Conservation (phyloP, 2,888 invertebrate species). For the Synergus japonicus region DNA sequence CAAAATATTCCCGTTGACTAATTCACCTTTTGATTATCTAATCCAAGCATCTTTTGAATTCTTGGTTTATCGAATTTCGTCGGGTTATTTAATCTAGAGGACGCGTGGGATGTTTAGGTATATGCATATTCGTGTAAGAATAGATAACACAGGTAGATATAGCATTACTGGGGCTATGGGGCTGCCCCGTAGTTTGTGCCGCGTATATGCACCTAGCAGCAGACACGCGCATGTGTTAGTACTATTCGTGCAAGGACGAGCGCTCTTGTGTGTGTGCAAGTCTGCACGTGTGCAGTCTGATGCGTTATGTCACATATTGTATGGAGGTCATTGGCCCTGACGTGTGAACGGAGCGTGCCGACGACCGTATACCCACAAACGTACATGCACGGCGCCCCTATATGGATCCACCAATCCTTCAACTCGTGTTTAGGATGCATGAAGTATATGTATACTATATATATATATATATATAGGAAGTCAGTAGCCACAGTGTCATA, state of each 20-base stretch:
- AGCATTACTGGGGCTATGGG: slow-evolving; percentile 9
- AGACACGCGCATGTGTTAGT: slow-evolving; percentile 12
- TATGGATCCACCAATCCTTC: neutral
- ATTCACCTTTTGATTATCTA: too few species aligned
- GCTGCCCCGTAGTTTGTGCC: slow-evolving; percentile 1
- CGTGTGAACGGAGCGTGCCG: slow-evolving; percentile 72
- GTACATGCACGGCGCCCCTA: neutral
- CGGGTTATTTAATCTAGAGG: too few species aligned
- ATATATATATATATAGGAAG: too few species aligned
- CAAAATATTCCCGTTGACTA: too few species aligned
- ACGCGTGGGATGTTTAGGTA: too few species aligned
- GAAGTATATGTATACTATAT: too few species aligned
- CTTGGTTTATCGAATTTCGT: too few species aligned
- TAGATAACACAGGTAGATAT: neutral
- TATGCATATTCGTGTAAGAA: too few species aligned
- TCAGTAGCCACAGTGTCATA: too few species aligned
- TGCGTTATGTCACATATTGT: slow-evolving; percentile 55
- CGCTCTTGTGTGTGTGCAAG: neutral
- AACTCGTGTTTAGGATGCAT: too few species aligned
- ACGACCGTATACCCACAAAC: slow-evolving; percentile 62
- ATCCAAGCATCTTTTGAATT: too few species aligned
- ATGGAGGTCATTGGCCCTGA: slow-evolving; percentile 72
- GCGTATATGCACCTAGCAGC: neutral
- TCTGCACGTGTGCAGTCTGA: slow-evolving; percentile 44
- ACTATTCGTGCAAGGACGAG: slow-evolving; percentile 34